Base-by-base conservation (phyloP, 1,140 invertebrate species). In the Diachasmimorpha longicaudata region DNA sequence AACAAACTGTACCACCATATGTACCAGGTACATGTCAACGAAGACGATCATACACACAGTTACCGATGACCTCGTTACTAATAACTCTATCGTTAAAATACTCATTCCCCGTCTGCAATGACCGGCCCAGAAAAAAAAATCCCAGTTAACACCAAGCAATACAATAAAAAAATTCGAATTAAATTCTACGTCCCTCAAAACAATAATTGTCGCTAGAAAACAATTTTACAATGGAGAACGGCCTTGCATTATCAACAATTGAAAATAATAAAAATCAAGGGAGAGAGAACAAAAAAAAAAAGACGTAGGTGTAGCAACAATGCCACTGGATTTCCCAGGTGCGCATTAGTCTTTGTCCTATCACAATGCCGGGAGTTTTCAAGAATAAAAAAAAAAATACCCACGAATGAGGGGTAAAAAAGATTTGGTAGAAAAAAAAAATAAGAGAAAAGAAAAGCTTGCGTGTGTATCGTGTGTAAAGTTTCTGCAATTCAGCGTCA, bases 1-100 rank as follows among this genome's bases (percentile, higher is more conserved):
- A 82, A 78, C 84, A 81, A 19, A 55, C 48, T 55, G 14, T 13
- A 9, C 39, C 48, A 55, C 48, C n/a, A 55, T 55, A 21, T 55
- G 48, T 55, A 55, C 48, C 48, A 55, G 48, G 48, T 55, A 21
- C 48, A 55, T 55, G 48, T 19, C 48, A 19, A 55, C 19, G 48
- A 55, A 55, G 48, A 55, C n/a, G 48, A 55, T 55, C n/a, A 55
- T 8, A 55, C 48, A 21, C n/a, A 16, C 1, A 8, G 19, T 19
- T 9, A 16, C n/a, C 2, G n/a, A 3, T n/a, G 48, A 55, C 48
- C 48, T 55, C 39, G 39, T 42, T 42, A 42, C 39, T 42, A 42
- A 42, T 42, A 42, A 42, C 39, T 42, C 39, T 10, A 42, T 42
- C 39, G 39, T 42, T 31, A 31, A 31, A 31, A 10, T 42, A 1